Percentiles rank a stretch among this genome's conserved stretches.
Evolutionary conservation across 2,888 invertebrate species (phyloP).

Genomic region (Lasioglossum vierecki): DNA sequence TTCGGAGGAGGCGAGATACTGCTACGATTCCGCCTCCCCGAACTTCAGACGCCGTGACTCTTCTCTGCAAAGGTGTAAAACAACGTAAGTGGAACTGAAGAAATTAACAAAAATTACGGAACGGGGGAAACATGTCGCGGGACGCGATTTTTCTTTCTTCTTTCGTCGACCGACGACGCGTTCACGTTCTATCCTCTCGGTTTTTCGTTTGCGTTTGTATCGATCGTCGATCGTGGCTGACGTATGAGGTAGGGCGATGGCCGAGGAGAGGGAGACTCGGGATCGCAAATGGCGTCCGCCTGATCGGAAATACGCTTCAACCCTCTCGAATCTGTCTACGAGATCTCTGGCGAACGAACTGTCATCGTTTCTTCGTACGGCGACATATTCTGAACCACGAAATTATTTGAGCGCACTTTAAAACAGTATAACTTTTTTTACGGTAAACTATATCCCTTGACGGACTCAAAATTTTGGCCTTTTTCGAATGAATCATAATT

Average conservation of each 20-base stretch:
- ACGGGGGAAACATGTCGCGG: conserved; percentile 10
- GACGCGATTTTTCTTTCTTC: conserved; percentile 21
- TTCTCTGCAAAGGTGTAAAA: conserved; percentile 71
- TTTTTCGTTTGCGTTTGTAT: neutral
- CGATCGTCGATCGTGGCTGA: conserved; percentile 30
- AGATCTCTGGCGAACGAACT: neutral
- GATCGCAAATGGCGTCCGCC: conserved; percentile 12
- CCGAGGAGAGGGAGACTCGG: conserved; percentile 13
- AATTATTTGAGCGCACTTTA: too few relatives aligned
- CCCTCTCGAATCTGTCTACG: neutral
- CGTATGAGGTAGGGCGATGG: conserved; percentile 24
- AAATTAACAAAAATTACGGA: neutral
- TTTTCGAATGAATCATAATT: too few relatives aligned
- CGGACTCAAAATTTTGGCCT: too few relatives aligned
- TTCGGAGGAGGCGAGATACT: conserved; percentile 59
- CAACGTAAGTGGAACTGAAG: conserved; percentile 59
- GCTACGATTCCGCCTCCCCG: conserved; percentile 65
- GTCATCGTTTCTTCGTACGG: neutral
- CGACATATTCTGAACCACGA: neutral
- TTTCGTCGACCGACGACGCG: conserved; percentile 17
- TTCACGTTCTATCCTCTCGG: neutral
- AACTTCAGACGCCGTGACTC: conserved; percentile 66
- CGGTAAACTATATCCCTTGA: too few relatives aligned
- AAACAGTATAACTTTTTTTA: too few relatives aligned
- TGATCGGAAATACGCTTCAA: neutral